Evolutionary conservation across 1,140 invertebrate genomes (phyloP).

Genomic region (roundworm (Caenorhabditis elegans)): DNA sequence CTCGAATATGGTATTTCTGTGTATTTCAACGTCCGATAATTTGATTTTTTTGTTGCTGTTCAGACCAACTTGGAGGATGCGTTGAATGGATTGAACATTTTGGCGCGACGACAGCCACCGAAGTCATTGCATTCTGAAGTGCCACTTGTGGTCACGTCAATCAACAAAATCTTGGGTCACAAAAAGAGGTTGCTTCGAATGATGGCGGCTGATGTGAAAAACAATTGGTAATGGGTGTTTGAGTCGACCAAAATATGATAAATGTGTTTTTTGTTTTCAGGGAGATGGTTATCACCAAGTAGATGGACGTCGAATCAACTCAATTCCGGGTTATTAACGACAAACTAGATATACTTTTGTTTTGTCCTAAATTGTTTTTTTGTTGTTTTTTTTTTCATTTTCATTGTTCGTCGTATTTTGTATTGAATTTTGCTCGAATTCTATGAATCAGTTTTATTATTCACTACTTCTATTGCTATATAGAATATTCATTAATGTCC

Average conservation of each 20-base stretch:
- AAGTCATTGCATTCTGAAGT: slow-evolving; percentile 28
- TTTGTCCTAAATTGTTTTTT: slow-evolving; percentile 4
- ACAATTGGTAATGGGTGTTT: background rate
- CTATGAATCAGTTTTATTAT: background rate
- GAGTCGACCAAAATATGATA: background rate
- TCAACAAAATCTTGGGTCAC: slow-evolving; percentile 28
- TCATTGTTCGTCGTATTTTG: no score
- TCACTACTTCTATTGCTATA: background rate
- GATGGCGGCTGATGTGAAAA: slow-evolving; percentile 25
- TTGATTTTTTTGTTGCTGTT: background rate
- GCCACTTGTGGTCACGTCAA: slow-evolving; percentile 26
- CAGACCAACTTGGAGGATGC: background rate
- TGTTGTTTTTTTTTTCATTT: background rate
- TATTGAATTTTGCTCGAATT: background rate
- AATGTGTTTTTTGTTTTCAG: background rate
- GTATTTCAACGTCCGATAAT: background rate
- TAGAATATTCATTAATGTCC: no score
- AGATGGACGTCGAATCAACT: background rate
- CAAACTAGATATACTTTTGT: slow-evolving; percentile 15
- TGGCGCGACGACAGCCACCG: slow-evolving; percentile 11
- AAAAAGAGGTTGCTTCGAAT: slow-evolving; percentile 19
- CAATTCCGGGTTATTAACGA: slow-evolving; percentile 3
- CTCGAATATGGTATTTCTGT: background rate
- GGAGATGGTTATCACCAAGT: slow-evolving; percentile 13
- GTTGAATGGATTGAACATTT: slow-evolving; percentile 19